These are phyloP conservation scores for Aurelia coerulea DNA, from an alignment of 30 jellyfish, hydroid and myxozoan genomes.

Conservation along the genomic window DNA sequence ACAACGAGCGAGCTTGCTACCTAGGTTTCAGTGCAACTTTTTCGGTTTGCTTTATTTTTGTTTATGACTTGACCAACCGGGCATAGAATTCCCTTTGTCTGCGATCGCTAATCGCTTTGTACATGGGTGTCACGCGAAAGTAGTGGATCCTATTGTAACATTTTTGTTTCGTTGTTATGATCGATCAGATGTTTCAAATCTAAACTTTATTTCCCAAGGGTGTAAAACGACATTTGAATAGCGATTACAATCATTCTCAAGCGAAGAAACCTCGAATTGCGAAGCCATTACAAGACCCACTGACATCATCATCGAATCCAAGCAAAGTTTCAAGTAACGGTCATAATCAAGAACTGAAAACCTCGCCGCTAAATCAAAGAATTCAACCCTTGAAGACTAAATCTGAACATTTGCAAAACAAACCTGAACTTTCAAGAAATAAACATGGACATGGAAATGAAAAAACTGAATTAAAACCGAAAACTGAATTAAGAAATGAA, in stretches of 20 bases:
- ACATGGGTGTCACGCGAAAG: too few relatives aligned
- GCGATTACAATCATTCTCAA: conserved; percentile 23
- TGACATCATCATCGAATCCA: conserved; percentile 47
- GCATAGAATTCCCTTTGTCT: too few relatives aligned
- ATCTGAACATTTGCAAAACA: not conserved
- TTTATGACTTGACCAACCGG: too few relatives aligned
- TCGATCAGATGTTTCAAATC: too few relatives aligned
- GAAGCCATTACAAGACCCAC: conserved; percentile 79
- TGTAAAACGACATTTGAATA: conserved; percentile 40
- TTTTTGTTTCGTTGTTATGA: too few relatives aligned
- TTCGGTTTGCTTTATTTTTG: too few relatives aligned
- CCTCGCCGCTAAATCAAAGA: conserved; percentile 14
- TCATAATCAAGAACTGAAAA: not conserved
- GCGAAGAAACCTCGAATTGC: conserved; percentile 78
- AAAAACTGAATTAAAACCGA: conserved; percentile 1
- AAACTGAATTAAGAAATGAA: conserved; percentile 8
- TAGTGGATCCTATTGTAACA: too few relatives aligned
- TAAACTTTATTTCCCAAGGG: conserved; percentile 22
- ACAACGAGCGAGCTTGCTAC: too few relatives aligned
- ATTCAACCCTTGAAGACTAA: not conserved
- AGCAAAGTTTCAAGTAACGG: not conserved
- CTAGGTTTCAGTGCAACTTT: too few relatives aligned
- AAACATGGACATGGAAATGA: not conserved
- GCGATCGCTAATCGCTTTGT: too few relatives aligned
- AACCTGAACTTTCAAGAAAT: not conserved